Conservation (phyloP, 1,140 invertebrate genomes). For the Pseudomyrmex sp. region DNA sequence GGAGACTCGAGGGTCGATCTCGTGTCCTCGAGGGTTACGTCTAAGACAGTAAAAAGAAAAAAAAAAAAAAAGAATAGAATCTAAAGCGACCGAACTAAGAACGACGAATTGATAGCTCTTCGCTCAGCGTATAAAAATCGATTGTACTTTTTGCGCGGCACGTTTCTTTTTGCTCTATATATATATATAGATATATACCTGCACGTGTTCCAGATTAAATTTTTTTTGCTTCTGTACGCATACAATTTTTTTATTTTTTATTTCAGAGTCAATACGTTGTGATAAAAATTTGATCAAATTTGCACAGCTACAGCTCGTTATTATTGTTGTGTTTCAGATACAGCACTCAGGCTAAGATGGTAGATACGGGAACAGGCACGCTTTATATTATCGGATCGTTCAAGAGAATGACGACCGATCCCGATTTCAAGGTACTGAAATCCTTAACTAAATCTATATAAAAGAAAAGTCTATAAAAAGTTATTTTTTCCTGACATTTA, state of each 20-base stretch:
- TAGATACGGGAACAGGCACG: conserved; percentile 90
- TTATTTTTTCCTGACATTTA: neutral
- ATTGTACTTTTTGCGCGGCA: neutral
- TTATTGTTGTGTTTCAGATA: conserved; percentile 85
- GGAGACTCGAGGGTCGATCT: conserved; percentile 38
- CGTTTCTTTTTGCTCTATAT: neutral
- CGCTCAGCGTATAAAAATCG: conserved; percentile 20
- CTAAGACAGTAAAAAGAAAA: conserved; percentile 5
- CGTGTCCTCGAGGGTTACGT: conserved; percentile 8
- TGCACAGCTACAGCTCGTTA: neutral
- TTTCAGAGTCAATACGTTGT: neutral
- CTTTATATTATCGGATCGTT: conserved; percentile 93
- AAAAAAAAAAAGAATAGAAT: too few species aligned
- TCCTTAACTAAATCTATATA: neutral
- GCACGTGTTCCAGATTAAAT: neutral
- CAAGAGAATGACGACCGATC: conserved; percentile 89
- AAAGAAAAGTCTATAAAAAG: neutral
- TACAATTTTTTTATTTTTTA: neutral
- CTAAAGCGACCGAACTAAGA: conserved; percentile 27
- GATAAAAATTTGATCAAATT: neutral
- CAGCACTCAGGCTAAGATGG: conserved; percentile 92
- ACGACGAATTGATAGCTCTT: conserved; percentile 43
- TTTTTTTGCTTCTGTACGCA: neutral
- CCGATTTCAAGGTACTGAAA: conserved; percentile 89
- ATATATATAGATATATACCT: neutral